phyloP scores from a whole-genome alignment of 2,888 invertebrate genomes.

The Drosophila putrida region DNA sequence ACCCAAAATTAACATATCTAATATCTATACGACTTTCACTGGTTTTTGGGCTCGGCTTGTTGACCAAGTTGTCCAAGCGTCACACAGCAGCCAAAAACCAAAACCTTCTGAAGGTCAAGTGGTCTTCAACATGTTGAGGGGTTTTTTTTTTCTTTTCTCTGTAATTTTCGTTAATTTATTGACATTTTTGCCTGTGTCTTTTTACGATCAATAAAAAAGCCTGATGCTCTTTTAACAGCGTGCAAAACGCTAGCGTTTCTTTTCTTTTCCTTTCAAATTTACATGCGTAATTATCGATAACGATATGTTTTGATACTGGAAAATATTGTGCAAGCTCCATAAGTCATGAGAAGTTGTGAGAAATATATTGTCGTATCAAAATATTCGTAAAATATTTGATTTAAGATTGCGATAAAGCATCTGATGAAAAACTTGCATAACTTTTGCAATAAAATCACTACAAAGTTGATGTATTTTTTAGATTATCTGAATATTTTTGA shows the following conservation, averaged over 20 bases:
- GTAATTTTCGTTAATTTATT: slow-evolving; percentile 9
- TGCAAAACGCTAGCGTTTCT: slow-evolving; percentile 28
- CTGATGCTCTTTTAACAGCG: slow-evolving; percentile 30
- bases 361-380: neutral
- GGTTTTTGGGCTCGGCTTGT: slow-evolving; percentile 11
- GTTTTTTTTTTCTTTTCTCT: slow-evolving; percentile 1
- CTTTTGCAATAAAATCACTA: no score
- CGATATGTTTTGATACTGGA: slow-evolving; percentile 12
- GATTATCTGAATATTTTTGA: no score
- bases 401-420: neutral
- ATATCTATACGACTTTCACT: slow-evolving; percentile 36
- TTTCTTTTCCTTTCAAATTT: neutral
- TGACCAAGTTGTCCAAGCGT: slow-evolving; percentile 26
- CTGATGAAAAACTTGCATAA: no score
- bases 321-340: neutral
- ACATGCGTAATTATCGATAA: slow-evolving; percentile 12
- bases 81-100: slow-evolving; percentile 6
- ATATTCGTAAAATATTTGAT: neutral
- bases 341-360: neutral
- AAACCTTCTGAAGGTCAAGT: slow-evolving; percentile 26
- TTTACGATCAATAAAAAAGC: slow-evolving; percentile 20
- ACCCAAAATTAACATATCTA: slow-evolving; percentile 15
- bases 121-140: neutral
- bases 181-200: neutral
- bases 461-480: no score